Base-by-base conservation (phyloP, 2,797 vertebrate species). In the Pseudomugil gertrudae region DNA sequence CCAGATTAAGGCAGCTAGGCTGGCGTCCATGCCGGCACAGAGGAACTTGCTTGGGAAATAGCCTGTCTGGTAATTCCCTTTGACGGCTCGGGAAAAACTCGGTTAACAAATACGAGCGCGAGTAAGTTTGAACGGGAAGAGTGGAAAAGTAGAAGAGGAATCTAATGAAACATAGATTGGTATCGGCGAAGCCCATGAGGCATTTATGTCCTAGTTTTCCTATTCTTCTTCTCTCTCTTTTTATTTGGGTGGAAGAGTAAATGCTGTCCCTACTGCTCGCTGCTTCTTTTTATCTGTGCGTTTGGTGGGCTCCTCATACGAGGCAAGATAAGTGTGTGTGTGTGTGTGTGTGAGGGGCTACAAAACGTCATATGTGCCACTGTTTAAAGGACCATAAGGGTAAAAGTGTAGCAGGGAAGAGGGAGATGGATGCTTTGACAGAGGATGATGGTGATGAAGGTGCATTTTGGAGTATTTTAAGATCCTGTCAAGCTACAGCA, bases 91-190 rank as follows among this genome's bases (percentile, higher is more conserved):
- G 79, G 76, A 79, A 89, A 88, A 91, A 78, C 82, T 81, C 70
- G 92, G 92, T 94, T 94, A 92, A 93, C 92, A 92, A 92, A 91
- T 85, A 91, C 69, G 74, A 78, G 72, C 13, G 75, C 56, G 48
- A 38, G 63, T 80, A 80, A 59, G 75, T 71, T 32, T 5, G 80
- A 69, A 57, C 45, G 63, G 71, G 66, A 67, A 52, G 51, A 74
- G 73, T 40, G 56, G 63, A 73, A 57, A 72, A 53, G 55, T 68
- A 61, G 70, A 83, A 68, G 82, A 79, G 78, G 65, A 88, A 90
- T 91, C 84, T 90, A 92, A 93, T 93, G 86, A 94, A 93, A 93
- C 90, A 92, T 92, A 94, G 92, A 94, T 94, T 92, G 92, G 88
- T 84, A 92, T 92, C 84, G 61, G 63, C 0, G 66, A 69, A 74